Evolutionary conservation across 2,113 vertebrate species (phyloP), one percentile per base, ranked within the genome.

Genomic region (Bubalus kerabau): DNA sequence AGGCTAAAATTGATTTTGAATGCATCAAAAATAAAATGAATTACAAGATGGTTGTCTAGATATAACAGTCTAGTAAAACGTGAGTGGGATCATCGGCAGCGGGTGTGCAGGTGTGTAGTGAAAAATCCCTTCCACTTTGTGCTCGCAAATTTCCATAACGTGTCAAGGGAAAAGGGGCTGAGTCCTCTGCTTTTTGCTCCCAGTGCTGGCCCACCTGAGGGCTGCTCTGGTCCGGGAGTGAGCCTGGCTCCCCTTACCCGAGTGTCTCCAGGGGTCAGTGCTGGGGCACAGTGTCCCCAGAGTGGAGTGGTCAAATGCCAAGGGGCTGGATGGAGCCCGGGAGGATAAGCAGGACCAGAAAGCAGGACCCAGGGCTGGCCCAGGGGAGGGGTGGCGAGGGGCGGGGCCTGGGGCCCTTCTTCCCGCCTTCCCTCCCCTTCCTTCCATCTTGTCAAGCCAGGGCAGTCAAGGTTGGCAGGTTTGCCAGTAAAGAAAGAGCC

Each of bases 341-440:
- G 11, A 64, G 64, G 57, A 21, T 28, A 43, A 32, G 19, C 16
- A 14, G n/a, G 46, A 7, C 28, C 80, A 48, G n/a, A 74, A 30
- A 90, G 43, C 62, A 36, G 43, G 32, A 57, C 7, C n/a, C 28
- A 60, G 71, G 62, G 0, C 15, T 0, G 2, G 46, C 62, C 30
- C 4, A 32, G 56, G 17, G 74, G 10, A 48, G 16, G 9, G 17
- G 4, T 0, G 19, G 52, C 23, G 5, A 40, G 16, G 0, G 12
- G 23, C 0, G 3, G 13, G 40, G n/a, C 46, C 24, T 9, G 26
- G 11, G 1, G 7, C 40, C 78, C 46, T 8, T 23, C 40, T 67
- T 23, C 17, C 67, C 2, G 3, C 52, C 7, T 36, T 50, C 10
- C 23, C 59, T n/a, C 9, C 17, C 23, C 40, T 36, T 90, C 16